These are phyloP conservation scores for Leucoraja erinaceus DNA, from an alignment of 2,113 vertebrate genomes.

Conservation along the genomic window DNA sequence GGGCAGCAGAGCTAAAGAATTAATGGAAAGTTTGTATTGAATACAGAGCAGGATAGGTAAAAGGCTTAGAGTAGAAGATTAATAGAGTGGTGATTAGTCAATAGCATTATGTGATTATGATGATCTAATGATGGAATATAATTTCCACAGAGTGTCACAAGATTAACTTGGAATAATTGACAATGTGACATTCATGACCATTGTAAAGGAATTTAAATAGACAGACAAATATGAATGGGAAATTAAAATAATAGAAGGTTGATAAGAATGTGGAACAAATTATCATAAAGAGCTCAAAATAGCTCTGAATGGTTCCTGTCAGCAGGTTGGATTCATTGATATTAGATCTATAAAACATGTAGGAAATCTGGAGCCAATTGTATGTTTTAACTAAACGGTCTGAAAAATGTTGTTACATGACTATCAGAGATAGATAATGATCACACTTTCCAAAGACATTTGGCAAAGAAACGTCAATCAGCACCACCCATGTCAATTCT, in stretches of 20 bases:
- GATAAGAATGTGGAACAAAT: neutral
- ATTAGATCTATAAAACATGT: neutral
- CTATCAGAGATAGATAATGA: neutral
- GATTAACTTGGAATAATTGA: neutral
- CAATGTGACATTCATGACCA: neutral
- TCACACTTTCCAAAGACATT: neutral
- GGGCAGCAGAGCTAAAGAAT: neutral
- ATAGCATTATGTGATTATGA: neutral
- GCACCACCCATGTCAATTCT: neutral
- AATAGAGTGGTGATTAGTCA: neutral
- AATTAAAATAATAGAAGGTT: neutral
- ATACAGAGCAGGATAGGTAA: neutral
- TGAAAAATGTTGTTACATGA: neutral
- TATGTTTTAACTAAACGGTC: neutral
- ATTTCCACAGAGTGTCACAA: neutral
- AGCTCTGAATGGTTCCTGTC: neutral
- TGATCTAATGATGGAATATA: neutral
- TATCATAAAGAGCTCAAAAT: neutral
- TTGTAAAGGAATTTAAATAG: neutral
- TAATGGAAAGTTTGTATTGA: neutral
- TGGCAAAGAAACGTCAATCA: constrained; percentile 24
- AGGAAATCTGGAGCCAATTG: neutral
- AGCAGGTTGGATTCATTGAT: neutral
- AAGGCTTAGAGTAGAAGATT: neutral
- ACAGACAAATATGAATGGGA: neutral